phyloP scores from a whole-genome alignment of 2,113 vertebrate species.

The Bagarius yarrelli region DNA sequence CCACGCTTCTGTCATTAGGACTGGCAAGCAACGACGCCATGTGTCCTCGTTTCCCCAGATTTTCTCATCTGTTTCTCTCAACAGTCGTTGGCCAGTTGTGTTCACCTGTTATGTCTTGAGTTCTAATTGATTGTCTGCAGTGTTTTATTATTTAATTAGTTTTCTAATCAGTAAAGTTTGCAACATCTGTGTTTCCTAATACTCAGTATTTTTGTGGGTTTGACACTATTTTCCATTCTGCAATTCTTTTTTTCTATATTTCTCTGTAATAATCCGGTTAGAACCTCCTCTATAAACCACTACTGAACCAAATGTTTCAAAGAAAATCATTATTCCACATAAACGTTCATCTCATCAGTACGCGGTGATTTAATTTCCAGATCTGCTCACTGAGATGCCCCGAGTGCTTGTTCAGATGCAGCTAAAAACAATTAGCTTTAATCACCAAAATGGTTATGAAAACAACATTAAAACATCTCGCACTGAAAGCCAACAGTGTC shows the following conservation, averaged over 20 bases:
- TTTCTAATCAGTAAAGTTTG: not conserved
- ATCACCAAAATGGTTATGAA: too few relatives aligned
- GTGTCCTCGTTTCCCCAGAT: not conserved
- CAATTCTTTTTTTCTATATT: not conserved
- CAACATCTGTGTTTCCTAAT: not conserved
- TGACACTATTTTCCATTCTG: not conserved
- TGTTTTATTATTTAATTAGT: not conserved
- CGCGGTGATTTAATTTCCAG: too few relatives aligned
- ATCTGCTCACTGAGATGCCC: too few relatives aligned
- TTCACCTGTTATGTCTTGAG: not conserved
- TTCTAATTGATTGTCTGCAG: not conserved
- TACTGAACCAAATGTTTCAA: too few relatives aligned
- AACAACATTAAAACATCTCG: too few relatives aligned
- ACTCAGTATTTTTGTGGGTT: not conserved
- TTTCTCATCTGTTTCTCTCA: not conserved
- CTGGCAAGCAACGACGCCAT: not conserved
- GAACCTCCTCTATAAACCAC: not conserved
- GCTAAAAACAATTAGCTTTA: too few relatives aligned
- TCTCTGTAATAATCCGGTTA: not conserved
- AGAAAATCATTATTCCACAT: too few relatives aligned
- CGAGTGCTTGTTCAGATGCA: too few relatives aligned
- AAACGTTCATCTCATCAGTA: too few relatives aligned
- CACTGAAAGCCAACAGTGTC: too few relatives aligned
- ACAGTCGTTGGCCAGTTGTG: not conserved
- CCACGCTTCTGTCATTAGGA: not conserved